Evolutionary conservation across 2,888 invertebrate species (phyloP), one percentile per base, ranked within the genome.

Genomic region (Erannis defoliaria): DNA sequence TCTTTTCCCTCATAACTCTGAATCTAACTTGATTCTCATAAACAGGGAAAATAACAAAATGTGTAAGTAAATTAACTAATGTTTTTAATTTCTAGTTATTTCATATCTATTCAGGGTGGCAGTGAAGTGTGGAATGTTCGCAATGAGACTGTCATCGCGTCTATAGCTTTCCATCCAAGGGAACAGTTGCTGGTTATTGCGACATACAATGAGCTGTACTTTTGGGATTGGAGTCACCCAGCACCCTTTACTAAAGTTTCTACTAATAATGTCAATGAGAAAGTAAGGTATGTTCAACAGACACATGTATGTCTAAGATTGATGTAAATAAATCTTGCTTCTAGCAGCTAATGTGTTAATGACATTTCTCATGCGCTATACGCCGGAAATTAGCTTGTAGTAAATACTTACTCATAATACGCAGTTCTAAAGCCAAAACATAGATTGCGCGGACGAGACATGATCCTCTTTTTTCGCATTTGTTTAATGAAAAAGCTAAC

Each of bases 191-290:
- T 98, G 51, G 97, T 97, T n/a, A 96, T 98, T 74, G 97, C 97
- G 18, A 96, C 97, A 0, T 95, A 94, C 78, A 97, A 97, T 90
- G 96, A 96, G 82, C 93, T 98, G 8, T 96, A 96, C 81, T 97
- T 98, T 85, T 98, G 98, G 98, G 97, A 98, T 80, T 98, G 98
- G 97, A 95, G 95, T 75, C 94, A 95, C 73, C 94, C 96, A 1
- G 94, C 95, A 59, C 97, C 97, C 0, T 96, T 96, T 80, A 95
- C 96, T 50, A 95, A 95, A 78, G 95, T 96, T 62, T 94, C 94
- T 31, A 97, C 97, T n/a, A 94, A 94, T 66, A 95, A 95, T 81
- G 94, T 95, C 19, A 96, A 95, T 85, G 97, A 97, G 85, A 96
- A 97, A 95, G 96, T 97, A 74, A 94, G 96, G 96, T 96, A 84